These are phyloP conservation scores for Amniataba percoides DNA, from an alignment of 2,797 vertebrate species.

Conservation along the genomic window DNA sequence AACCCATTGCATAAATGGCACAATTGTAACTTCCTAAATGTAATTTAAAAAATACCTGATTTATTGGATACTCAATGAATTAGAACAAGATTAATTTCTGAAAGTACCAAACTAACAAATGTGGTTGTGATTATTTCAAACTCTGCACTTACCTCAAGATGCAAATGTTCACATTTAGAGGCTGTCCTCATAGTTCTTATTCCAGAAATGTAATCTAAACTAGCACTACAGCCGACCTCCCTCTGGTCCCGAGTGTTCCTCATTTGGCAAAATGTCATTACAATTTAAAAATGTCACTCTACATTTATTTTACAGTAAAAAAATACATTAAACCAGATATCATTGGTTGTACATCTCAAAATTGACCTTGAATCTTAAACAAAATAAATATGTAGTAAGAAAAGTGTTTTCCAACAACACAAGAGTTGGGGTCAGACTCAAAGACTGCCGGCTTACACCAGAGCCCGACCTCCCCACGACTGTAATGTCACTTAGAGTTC, in stretches of 20 bases:
- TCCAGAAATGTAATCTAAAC: background rate
- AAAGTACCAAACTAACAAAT: slow-evolving; percentile 12
- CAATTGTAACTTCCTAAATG: background rate
- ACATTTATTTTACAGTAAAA: slow-evolving; percentile 69
- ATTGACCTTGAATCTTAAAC: slow-evolving; percentile 11
- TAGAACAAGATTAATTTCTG: too few relatives aligned
- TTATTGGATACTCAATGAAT: too few relatives aligned
- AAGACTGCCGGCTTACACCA: background rate
- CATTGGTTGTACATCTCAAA: slow-evolving; percentile 42
- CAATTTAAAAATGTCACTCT: slow-evolving; percentile 46
- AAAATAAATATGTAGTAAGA: slow-evolving; percentile 30
- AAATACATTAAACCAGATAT: slow-evolving; percentile 29
- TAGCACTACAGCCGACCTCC: background rate
- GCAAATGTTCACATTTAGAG: background rate
- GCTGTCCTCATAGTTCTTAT: background rate
- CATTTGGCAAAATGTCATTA: slow-evolving; percentile 25
- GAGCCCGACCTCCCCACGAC: slow-evolving; percentile 20
- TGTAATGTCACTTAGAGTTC: slow-evolving; percentile 37
- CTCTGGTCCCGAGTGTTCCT: background rate
- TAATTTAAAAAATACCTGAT: too few relatives aligned
- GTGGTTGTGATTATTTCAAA: slow-evolving; percentile 48
- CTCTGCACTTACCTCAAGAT: slow-evolving; percentile 71
- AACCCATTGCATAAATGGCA: background rate
- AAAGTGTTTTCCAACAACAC: slow-evolving; percentile 18
- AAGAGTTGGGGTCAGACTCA: background rate